phyloP scores from a whole-genome alignment of 2,797 vertebrate genomes.

The Ataeniobius toweri region DNA sequence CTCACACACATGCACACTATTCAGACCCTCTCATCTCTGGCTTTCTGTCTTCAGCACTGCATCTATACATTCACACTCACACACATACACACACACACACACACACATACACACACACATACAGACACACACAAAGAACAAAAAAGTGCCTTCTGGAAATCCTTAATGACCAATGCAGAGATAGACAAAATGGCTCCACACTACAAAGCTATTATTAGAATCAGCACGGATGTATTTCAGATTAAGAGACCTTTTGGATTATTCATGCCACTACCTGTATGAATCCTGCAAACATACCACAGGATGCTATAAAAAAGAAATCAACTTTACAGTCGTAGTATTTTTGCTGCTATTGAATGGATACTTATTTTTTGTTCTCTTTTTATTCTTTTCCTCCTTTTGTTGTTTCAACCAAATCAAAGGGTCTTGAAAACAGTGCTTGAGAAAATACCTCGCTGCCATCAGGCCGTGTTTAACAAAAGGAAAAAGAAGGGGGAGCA shows the following conservation, averaged over 20 bases:
- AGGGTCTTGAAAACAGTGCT: slow-evolving; percentile 79
- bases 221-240: slow-evolving; percentile 72
- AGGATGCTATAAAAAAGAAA: slow-evolving; percentile 63
- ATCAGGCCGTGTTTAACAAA: slow-evolving; percentile 47
- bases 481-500: slow-evolving; percentile 18
- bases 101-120: slow-evolving; percentile 61
- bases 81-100: slow-evolving; percentile 24
- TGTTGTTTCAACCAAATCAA: slow-evolving; percentile 74
- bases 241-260: slow-evolving; percentile 71
- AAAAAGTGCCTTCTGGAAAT: slow-evolving; percentile 99
- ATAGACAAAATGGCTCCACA: slow-evolving; percentile 87
- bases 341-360: slow-evolving; percentile 81
- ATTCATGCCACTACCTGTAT: slow-evolving; percentile 68
- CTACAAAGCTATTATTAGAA: slow-evolving; percentile 74
- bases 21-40: slow-evolving; percentile 11
- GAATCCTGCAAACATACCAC: slow-evolving; percentile 62
- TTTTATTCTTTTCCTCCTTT: slow-evolving; percentile 44
- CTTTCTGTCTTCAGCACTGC: slow-evolving; percentile 15
- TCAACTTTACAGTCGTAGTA: slow-evolving; percentile 67
- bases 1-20: slow-evolving; percentile 10
- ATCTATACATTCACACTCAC: slow-evolving; percentile 31
- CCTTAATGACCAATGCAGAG: slow-evolving; percentile 91
- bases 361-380: slow-evolving; percentile 58
- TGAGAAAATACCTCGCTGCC: slow-evolving; percentile 73
- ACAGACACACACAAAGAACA: slow-evolving; percentile 76